Conservation (phyloP, 1,140 invertebrate genomes). For the Hyles euphorbiae region DNA sequence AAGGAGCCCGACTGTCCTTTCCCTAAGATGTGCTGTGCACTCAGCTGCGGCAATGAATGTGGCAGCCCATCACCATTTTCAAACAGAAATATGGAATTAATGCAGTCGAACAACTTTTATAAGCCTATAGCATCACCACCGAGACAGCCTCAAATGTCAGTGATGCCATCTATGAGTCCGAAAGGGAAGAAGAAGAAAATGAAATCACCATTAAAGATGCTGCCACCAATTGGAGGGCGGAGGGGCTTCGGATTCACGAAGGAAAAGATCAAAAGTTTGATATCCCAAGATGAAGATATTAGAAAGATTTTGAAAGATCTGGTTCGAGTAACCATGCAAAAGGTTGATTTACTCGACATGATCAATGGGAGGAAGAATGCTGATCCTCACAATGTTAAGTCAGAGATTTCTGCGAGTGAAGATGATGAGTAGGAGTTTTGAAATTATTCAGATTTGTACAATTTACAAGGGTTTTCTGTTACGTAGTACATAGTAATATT, state of each 20-base stretch:
- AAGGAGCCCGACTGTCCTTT: conserved; percentile 26
- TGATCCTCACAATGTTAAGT: conserved; percentile 3
- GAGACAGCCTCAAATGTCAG: conserved; percentile 12
- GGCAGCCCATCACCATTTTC: conserved; percentile 21
- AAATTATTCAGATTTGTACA: background rate
- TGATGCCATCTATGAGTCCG: conserved; percentile 9
- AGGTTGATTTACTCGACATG: conserved; percentile 51
- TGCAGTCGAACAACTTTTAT: conserved; percentile 6
- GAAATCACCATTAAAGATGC: conserved; percentile 9
- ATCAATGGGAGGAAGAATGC: conserved; percentile 29
- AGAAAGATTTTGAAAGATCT: conserved; percentile 62
- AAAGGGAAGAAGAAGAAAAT: conserved; percentile 25
- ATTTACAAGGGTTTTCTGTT: too few relatives aligned
- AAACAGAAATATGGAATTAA: conserved; percentile 12
- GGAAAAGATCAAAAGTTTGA: conserved; percentile 53
- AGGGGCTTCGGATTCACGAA: conserved; percentile 46
- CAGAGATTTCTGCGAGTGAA: background rate
- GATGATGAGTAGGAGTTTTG: conserved; percentile 2
- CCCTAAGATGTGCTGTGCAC: conserved; percentile 36
- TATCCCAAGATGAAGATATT: conserved; percentile 59
- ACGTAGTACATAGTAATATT: too few relatives aligned
- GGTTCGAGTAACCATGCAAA: conserved; percentile 62
- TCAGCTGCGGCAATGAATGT: conserved; percentile 55
- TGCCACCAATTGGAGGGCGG: conserved; percentile 28
- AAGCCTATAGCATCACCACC: conserved; percentile 9